phyloP scores from a whole-genome alignment of 2,113 vertebrate species.

The Nycticryphes semicollaris region DNA sequence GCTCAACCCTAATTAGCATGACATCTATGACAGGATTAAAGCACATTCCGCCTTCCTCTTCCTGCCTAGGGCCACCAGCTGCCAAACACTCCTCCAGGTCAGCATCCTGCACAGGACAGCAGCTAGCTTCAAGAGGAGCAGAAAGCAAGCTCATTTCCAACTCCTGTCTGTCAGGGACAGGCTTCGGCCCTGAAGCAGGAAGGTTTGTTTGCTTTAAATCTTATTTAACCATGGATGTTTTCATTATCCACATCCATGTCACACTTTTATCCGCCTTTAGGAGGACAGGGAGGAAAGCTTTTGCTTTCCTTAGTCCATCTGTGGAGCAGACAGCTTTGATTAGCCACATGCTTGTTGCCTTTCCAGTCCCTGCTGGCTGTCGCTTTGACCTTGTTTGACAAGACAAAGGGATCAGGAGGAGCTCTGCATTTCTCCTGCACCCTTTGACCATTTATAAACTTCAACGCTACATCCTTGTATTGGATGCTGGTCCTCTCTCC shows the following conservation, averaged over 20 bases:
- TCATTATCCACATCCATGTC: constrained; percentile 8
- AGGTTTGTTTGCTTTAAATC: constrained; percentile 16
- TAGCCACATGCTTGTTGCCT: background rate
- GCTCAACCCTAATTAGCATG: background rate
- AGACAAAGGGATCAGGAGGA: background rate
- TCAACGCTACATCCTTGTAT: background rate
- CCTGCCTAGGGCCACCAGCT: background rate
- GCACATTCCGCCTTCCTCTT: background rate
- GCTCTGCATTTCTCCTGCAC: background rate
- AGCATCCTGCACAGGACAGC: background rate
- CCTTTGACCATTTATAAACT: background rate
- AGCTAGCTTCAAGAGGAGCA: background rate
- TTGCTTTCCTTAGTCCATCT: background rate
- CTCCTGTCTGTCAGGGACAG: background rate
- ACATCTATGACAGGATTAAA: background rate
- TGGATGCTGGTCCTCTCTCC: background rate
- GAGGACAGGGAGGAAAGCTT: background rate
- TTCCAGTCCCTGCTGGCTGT: background rate
- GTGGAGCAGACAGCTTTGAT: constrained; percentile 19
- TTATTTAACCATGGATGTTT: constrained; percentile 2
- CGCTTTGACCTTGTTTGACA: background rate
- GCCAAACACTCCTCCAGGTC: background rate
- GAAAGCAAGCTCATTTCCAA: background rate
- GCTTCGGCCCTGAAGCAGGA: background rate
- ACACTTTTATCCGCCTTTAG: background rate